Percentiles rank a stretch among this genome's conserved stretches.
Evolutionary conservation across 2,113 vertebrate genomes (phyloP).

Genomic region (Spea multiplicata): DNA sequence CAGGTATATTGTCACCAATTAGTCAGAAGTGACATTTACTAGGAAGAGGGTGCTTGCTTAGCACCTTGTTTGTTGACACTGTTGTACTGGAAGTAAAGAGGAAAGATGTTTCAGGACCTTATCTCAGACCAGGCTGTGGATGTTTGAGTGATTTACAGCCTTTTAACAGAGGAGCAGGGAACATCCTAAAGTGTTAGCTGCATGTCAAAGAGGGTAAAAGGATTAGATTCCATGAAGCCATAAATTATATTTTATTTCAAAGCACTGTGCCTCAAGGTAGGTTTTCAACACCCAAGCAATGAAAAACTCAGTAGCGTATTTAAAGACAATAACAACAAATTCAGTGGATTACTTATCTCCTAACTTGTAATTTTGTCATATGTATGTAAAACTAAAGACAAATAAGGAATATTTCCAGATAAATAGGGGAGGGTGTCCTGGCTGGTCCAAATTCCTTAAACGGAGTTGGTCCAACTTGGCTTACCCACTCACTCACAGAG

Average conservation of each 20-base stretch:
- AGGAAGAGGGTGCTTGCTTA: constrained; percentile 33
- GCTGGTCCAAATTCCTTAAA: no score
- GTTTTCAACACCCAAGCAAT: background rate
- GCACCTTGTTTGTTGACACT: constrained; percentile 41
- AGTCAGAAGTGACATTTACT: constrained; percentile 38
- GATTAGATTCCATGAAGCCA: background rate
- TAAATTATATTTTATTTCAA: background rate
- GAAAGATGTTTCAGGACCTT: constrained; percentile 41
- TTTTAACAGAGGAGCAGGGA: constrained; percentile 6
- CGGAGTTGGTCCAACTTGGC: no score
- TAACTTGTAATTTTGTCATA: no score
- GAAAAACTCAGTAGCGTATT: background rate
- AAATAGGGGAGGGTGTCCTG: no score
- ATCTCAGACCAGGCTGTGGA: constrained; percentile 33
- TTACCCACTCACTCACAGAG: no score
- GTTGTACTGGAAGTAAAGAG: constrained; percentile 32
- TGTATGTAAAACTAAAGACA: no score
- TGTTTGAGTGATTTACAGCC: constrained; percentile 40
- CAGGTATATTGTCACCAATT: constrained; percentile 11
- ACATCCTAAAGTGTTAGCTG: constrained; percentile 20
- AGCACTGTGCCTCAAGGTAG: background rate
- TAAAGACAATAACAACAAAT: no score
- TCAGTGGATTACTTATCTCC: no score
- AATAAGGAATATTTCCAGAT: no score
- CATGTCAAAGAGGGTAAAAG: background rate